Percentiles rank a stretch among this genome's conserved stretches.
phyloP scores from a whole-genome alignment of 2,113 vertebrate genomes.

The Peucedramus taeniatus region DNA sequence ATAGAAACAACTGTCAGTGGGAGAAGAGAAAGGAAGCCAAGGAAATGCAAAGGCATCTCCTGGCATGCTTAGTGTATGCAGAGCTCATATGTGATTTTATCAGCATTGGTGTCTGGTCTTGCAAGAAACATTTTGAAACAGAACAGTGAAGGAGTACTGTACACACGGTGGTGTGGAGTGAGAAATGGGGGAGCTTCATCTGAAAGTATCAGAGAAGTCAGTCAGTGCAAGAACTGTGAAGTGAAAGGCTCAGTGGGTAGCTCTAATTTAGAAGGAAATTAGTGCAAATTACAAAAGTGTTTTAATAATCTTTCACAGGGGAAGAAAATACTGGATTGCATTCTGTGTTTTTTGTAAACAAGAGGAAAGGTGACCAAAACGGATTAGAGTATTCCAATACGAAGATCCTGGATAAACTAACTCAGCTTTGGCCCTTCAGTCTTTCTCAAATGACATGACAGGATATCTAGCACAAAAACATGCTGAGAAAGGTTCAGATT shows the following conservation, averaged over 20 bases:
- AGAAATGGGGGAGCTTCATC: background rate
- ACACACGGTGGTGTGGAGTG: background rate
- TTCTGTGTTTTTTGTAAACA: background rate
- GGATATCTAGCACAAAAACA: conserved; percentile 9
- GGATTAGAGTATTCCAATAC: background rate
- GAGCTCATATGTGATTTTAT: background rate
- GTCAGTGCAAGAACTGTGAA: background rate
- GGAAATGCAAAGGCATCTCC: background rate
- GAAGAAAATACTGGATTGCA: background rate
- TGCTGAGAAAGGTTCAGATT: conserved; percentile 23
- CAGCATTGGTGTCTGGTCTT: background rate
- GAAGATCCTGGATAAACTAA: background rate
- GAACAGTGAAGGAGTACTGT: background rate
- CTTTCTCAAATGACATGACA: background rate
- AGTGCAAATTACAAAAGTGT: background rate
- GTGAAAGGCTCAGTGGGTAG: background rate
- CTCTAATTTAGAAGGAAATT: background rate
- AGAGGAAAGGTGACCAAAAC: background rate
- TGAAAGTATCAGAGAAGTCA: background rate
- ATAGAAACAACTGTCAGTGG: background rate
- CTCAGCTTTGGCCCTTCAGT: background rate
- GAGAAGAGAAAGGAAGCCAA: background rate
- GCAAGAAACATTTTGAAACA: background rate
- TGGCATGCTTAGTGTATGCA: background rate
- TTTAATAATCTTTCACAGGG: background rate